Conservation (phyloP, 2,113 vertebrate species). For the Rhea pennata region DNA sequence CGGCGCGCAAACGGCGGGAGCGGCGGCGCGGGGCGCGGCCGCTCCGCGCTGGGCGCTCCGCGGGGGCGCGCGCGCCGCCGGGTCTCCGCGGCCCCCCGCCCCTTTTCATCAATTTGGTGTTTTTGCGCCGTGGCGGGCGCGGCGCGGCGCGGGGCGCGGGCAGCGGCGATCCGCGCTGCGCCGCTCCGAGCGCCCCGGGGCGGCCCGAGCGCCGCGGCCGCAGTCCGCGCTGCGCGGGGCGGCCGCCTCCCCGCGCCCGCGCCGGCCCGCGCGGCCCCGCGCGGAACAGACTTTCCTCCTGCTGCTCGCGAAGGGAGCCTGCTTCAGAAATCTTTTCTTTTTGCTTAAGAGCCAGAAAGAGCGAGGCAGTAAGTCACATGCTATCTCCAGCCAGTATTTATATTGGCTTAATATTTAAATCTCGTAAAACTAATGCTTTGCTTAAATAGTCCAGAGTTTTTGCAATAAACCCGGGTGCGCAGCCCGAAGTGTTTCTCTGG, state of each 20-base stretch:
- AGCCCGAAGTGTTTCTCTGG: conserved; percentile 58
- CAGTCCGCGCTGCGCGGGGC: no score
- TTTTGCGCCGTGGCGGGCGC: not conserved
- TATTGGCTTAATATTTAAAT: conserved; percentile 63
- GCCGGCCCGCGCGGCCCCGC: no score
- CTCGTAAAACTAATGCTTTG: conserved; percentile 55
- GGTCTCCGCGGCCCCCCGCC: not conserved
- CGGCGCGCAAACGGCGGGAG: no score
- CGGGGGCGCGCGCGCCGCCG: not conserved
- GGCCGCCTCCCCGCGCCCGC: no score
- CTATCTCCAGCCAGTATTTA: conserved; percentile 52
- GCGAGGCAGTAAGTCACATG: conserved; percentile 37
- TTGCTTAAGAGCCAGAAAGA: not conserved
- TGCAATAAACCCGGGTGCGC: conserved; percentile 63
- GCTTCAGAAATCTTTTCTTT: not conserved
- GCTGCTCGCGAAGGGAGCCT: no score
- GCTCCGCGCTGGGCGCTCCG: no score
- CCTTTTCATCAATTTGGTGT: no score
- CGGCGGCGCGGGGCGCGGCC: not conserved
- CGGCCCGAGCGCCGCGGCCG: not conserved
- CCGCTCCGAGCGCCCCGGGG: not conserved
- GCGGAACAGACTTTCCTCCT: no score
- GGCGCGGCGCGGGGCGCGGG: not conserved
- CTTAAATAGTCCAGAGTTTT: conserved; percentile 54
- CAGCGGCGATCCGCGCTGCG: not conserved